A percentile compares a stretch with the other conserved stretches of the same genome.
Conservation (phyloP, 2,797 vertebrate genomes). For the Apogon talboti region DNA sequence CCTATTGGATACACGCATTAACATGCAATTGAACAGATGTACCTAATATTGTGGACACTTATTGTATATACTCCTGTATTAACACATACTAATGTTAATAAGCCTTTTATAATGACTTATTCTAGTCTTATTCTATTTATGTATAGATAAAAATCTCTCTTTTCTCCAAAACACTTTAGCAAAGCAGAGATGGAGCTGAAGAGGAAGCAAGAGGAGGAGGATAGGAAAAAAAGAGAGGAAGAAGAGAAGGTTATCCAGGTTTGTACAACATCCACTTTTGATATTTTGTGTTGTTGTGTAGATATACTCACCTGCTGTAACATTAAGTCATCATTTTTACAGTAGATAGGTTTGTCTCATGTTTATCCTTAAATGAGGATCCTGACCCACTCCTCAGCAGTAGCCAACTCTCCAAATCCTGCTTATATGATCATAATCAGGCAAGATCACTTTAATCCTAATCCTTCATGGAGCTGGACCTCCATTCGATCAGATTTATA, state of each 20-base stretch:
- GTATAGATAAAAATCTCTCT: neutral
- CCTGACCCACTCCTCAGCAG: constrained; percentile 18
- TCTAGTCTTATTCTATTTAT: too few relatives aligned
- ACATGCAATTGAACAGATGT: too few relatives aligned
- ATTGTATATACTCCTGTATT: too few relatives aligned
- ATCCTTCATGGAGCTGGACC: constrained; percentile 16
- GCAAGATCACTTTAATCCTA: constrained; percentile 29
- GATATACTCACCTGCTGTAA: neutral
- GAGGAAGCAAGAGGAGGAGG: constrained; percentile 95
- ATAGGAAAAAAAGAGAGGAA: constrained; percentile 92
- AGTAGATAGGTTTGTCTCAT: neutral
- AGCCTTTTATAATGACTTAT: too few relatives aligned
- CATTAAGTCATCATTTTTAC: too few relatives aligned
- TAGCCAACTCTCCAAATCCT: neutral
- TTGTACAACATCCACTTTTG: constrained; percentile 7
- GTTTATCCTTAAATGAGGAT: neutral
- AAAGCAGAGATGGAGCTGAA: constrained; percentile 97
- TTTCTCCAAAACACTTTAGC: constrained; percentile 74
- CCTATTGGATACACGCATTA: too few relatives aligned
- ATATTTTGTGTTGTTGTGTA: neutral
- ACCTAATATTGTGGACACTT: too few relatives aligned
- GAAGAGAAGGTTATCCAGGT: constrained; percentile 94
- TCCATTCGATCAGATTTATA: constrained; percentile 6
- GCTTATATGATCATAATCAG: constrained; percentile 22
- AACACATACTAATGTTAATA: too few relatives aligned